phyloP scores from a whole-genome alignment of 2,888 invertebrate species.

The Petrolisthes cinctipes region DNA sequence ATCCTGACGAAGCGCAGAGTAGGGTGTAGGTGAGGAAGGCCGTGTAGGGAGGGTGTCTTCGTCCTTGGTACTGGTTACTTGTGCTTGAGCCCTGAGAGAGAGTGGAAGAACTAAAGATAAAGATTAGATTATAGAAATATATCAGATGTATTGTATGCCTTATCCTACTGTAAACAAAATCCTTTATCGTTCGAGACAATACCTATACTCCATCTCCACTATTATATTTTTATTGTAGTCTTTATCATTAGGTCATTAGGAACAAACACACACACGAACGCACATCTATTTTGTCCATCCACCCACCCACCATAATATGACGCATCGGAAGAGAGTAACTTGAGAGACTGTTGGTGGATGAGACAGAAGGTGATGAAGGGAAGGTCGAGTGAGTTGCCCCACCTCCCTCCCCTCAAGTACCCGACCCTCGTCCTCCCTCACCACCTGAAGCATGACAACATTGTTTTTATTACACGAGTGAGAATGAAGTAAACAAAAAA shows the following conservation, averaged over 20 bases:
- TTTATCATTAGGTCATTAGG: not conserved
- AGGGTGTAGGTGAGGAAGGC: not conserved
- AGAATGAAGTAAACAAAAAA: not conserved
- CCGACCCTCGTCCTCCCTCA: not conserved
- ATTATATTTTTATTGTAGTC: too few relatives aligned
- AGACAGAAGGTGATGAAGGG: not conserved
- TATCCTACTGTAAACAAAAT: too few relatives aligned
- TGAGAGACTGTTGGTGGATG: not conserved
- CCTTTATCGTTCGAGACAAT: too few relatives aligned
- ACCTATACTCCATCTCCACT: too few relatives aligned
- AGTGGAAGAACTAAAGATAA: not conserved
- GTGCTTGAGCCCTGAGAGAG: not conserved
- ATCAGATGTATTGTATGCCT: too few relatives aligned
- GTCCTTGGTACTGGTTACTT: not conserved
- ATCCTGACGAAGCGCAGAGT: constrained; percentile 65
- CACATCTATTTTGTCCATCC: not conserved
- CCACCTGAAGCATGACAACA: not conserved
- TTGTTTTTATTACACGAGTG: not conserved
- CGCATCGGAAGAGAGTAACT: not conserved
- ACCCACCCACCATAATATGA: not conserved
- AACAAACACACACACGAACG: not conserved
- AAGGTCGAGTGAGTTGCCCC: not conserved
- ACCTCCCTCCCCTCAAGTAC: not conserved
- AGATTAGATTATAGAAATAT: too few relatives aligned
- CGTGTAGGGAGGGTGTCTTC: not conserved